phyloP scores from a whole-genome alignment of 2,797 vertebrate genomes.

The Pseudochirops cupreus region DNA sequence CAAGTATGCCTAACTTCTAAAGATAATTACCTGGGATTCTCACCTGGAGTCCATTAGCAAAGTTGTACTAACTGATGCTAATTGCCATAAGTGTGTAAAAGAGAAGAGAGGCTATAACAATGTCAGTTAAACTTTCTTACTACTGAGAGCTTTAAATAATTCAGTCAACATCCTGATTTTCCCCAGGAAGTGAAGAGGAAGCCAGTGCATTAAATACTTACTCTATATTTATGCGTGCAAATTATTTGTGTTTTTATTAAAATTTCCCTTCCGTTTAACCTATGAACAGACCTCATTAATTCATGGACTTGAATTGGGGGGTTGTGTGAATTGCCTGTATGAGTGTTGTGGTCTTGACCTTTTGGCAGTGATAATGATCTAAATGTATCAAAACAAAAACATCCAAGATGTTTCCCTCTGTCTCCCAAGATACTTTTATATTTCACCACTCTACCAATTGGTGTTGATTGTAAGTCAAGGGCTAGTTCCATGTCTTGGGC shows the following conservation, averaged over 20 bases:
- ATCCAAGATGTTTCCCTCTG: conserved; percentile 13
- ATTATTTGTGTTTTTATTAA: conserved; percentile 29
- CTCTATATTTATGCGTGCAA: conserved; percentile 51
- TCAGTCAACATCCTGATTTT: conserved; percentile 26
- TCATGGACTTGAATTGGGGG: conserved; percentile 27
- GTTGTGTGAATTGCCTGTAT: not conserved
- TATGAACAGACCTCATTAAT: not conserved
- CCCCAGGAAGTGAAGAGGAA: conserved; percentile 22
- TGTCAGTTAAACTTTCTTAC: not conserved
- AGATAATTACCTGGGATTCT: conserved; percentile 23
- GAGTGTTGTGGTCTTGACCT: not conserved
- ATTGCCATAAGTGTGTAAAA: conserved; percentile 9
- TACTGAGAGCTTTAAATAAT: conserved; percentile 30
- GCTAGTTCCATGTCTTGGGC: not conserved
- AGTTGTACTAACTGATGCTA: conserved; percentile 28
- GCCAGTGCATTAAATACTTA: not conserved
- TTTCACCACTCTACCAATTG: not conserved
- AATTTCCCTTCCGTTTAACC: conserved; percentile 38
- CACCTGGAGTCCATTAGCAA: conserved; percentile 29
- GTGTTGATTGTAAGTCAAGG: not conserved
- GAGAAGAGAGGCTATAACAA: conserved; percentile 25
- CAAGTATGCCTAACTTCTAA: not conserved
- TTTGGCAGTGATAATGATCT: not conserved
- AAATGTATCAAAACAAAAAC: not conserved
- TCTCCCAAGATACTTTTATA: not conserved